phyloP scores from a whole-genome alignment of 2,888 invertebrate genomes.

The Lasioglossum malachurum region DNA sequence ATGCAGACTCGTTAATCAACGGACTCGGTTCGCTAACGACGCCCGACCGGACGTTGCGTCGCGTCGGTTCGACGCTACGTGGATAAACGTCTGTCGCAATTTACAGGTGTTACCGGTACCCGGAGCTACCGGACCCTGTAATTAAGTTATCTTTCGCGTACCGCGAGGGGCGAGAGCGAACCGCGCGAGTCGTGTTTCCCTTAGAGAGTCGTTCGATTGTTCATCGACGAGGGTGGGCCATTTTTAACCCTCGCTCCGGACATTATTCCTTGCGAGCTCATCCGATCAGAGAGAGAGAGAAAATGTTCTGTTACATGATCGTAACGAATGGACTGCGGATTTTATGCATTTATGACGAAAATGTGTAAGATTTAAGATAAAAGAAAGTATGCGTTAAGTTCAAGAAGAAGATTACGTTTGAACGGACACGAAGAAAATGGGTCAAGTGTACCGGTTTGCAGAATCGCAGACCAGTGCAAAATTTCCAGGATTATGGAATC shows the following conservation, averaged over 20 bases:
- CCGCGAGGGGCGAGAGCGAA: neutral
- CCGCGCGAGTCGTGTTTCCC: neutral
- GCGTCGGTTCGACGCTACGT: conserved; percentile 13
- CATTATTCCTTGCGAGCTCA: neutral
- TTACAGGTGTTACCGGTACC: conserved; percentile 53
- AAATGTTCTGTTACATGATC: neutral
- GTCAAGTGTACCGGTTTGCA: neutral
- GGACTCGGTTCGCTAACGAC: conserved; percentile 23
- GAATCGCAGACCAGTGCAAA: neutral
- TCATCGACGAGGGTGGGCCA: neutral
- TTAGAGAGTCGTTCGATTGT: neutral
- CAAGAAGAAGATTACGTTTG: neutral
- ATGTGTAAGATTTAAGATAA: too few species aligned
- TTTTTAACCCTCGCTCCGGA: neutral
- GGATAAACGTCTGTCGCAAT: conserved; percentile 46
- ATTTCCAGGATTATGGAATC: neutral
- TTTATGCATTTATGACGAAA: neutral
- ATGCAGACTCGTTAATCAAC: conserved; percentile 22
- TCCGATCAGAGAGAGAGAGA: neutral
- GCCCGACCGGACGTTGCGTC: conserved; percentile 15
- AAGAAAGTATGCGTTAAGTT: too few species aligned
- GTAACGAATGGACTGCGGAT: neutral
- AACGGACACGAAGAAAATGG: neutral
- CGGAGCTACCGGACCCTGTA: conserved; percentile 35
- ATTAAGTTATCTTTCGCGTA: conserved; percentile 45